Evolutionary conservation across 2,797 vertebrate species (phyloP), one percentile per base, ranked within the genome.

Genomic region (Emydoidea blandingii): DNA sequence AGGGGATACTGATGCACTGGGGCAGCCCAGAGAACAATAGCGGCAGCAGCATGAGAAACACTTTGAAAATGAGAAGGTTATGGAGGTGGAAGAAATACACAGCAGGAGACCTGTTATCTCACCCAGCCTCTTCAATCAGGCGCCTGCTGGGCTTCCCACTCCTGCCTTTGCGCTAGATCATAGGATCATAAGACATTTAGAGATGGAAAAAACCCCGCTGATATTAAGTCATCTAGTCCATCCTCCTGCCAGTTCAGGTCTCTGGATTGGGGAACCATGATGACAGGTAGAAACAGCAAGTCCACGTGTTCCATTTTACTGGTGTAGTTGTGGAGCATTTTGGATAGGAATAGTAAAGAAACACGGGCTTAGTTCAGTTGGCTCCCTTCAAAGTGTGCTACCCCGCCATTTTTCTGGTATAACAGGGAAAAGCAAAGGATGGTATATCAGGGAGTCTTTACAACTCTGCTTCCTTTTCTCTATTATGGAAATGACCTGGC

Each of bases 21-120:
- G 21, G 65, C 65, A 68, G 65, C 21, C 27, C 87, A 76, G 54
- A 89, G 88, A 95, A 68, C 54, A 94, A 68, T 82, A 90, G 52
- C 59, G 85, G 6, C 74, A 79, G 50, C 6, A 81, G 56, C 41
- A 88, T 19, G 68, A 1, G 81, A 93, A 95, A 59, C 54, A 72
- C 94, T 96, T 95, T 95, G 91, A 95, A 97, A 96, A 86, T 76
- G 29, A 85, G 79, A 89, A 94, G 91, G 94, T 95, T 96, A 57
- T 81, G 81, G 88, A 95, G 93, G 90, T 95, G 89, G 93, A 95
- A 90, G 53, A 93, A 94, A 80, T 0, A 1, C 88, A 87, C 93
- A 96, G 95, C 92, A 91, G 85, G 88, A 83, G 85, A 52, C 76
- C n/a, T 96, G 83, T 94, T 81, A 72, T 83, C 76, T 95, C 49